Conservation (phyloP, 2,113 vertebrate genomes). For the pig (Sus scrofa) region DNA sequence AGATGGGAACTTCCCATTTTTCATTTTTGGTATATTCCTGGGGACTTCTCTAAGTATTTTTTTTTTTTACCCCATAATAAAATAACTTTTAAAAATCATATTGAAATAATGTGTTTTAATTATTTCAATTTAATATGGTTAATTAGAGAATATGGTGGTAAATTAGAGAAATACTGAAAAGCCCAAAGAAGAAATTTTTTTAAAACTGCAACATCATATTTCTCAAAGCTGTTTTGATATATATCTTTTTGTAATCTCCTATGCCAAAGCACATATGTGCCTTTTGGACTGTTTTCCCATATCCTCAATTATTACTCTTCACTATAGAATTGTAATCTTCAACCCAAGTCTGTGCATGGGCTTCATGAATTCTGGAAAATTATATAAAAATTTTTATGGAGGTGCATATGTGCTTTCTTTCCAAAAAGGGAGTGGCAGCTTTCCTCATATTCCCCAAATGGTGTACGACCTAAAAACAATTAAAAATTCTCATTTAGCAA, state of each 20-base stretch:
- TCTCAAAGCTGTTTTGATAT: neutral
- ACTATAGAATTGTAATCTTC: neutral
- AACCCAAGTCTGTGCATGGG: neutral
- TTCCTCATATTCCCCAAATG: slow-evolving; percentile 22
- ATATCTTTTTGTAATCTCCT: neutral
- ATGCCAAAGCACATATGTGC: neutral
- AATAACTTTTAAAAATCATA: neutral
- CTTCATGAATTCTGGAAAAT: slow-evolving; percentile 43
- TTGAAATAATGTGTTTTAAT: slow-evolving; percentile 22
- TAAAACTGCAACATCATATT: neutral
- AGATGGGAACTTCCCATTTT: neutral
- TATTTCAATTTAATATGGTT: too few relatives aligned
- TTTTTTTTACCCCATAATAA: neutral
- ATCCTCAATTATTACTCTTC: neutral
- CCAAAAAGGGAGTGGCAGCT: neutral
- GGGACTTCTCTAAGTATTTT: neutral
- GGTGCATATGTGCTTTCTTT: neutral
- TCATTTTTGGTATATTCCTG: slow-evolving; percentile 12
- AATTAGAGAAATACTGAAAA: slow-evolving; percentile 43
- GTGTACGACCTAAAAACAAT: neutral
- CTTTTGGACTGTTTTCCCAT: neutral
- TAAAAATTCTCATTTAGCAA: slow-evolving; percentile 31
- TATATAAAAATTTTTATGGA: neutral
- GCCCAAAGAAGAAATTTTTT: neutral
- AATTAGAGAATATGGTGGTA: too few relatives aligned